Base-by-base conservation (phyloP, 2,888 invertebrate species). In the Rotaria magnacalcarata region DNA sequence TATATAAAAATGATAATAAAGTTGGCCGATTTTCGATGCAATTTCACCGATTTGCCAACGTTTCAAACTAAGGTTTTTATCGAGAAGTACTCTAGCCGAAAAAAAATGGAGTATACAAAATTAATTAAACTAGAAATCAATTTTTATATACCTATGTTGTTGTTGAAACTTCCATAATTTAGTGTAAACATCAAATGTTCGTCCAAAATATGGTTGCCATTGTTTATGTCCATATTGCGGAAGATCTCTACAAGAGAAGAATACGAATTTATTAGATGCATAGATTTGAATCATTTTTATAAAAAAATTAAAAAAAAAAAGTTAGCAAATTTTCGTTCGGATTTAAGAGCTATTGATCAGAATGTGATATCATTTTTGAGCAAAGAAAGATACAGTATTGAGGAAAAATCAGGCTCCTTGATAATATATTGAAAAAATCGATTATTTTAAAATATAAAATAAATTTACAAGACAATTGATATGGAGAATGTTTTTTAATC, bases 11-110 rank as follows among this genome's bases (percentile, higher is more conserved):
- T 97, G 97, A 92, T 97, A 97, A 92, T 97, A 97, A 54, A 97
- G 94, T 92, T 97, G 97, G 88, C 97, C 97, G 90, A 97, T 97
- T 93, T 97, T 97, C 86, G 96, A 97, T 85, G 97, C 97, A 88
- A 97, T 96, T 92, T 97, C 97, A 86, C 97, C 97, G 89, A 97
- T 97, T 92, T 97, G 97, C 97, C 97, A 97, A 89, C 97, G 92
- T 90, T 97, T 97, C 89, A 97, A 93, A 56, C 96, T 96, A 92
- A 97, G 97, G 92, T 96, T 96, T 88, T 94, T 94, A 91, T 97
- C 96, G 89, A 97, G 93, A 88, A 96, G 43, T 19, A 80, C 47
- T n/a, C 80, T 93, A 91, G 34, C 21, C 43, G 5, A 0, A 47
- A 0, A 0, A 34, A 34, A 34, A 34, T 34, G 34, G 34, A 34